Conservation (phyloP, 2,888 invertebrate genomes). For the Cerceris rybyensis region DNA sequence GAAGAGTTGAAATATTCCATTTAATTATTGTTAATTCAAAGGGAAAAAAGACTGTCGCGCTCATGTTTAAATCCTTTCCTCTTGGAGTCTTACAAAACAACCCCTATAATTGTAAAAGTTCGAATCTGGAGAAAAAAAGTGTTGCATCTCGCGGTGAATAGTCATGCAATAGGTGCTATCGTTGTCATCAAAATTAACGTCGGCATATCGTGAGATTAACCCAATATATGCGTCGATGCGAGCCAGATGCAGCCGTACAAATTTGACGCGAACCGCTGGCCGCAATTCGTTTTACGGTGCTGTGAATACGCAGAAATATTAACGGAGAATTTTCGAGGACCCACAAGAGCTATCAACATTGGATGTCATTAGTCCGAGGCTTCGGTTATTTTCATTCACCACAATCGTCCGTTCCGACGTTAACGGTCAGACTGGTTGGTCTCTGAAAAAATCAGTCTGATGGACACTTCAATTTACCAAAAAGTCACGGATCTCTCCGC, state of each 20-base stretch:
- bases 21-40: too few relatives aligned
- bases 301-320: slow-evolving; percentile 26
- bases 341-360: slow-evolving; percentile 31
- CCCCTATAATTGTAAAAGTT: too few relatives aligned
- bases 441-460: slow-evolving; percentile 4
- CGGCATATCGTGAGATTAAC: not conserved
- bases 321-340: slow-evolving; percentile 31
- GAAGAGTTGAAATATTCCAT: too few relatives aligned
- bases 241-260: slow-evolving; percentile 19
- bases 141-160: too few relatives aligned
- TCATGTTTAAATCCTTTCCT: too few relatives aligned
- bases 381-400: slow-evolving; percentile 32
- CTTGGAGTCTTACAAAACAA: too few relatives aligned
- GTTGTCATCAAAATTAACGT: not conserved
- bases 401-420: slow-evolving; percentile 16
- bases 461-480: slow-evolving; percentile 30
- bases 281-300: slow-evolving; percentile 28
- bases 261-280: slow-evolving; percentile 33
- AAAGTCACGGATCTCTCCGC: slow-evolving; percentile 2
- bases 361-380: slow-evolving; percentile 4
- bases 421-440: not conserved
- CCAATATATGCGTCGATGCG: not conserved
- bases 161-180: not conserved
- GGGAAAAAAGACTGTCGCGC: too few relatives aligned
- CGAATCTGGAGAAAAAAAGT: too few relatives aligned